phyloP scores from a whole-genome alignment of 2,113 vertebrate species.

The Limanda limanda region DNA sequence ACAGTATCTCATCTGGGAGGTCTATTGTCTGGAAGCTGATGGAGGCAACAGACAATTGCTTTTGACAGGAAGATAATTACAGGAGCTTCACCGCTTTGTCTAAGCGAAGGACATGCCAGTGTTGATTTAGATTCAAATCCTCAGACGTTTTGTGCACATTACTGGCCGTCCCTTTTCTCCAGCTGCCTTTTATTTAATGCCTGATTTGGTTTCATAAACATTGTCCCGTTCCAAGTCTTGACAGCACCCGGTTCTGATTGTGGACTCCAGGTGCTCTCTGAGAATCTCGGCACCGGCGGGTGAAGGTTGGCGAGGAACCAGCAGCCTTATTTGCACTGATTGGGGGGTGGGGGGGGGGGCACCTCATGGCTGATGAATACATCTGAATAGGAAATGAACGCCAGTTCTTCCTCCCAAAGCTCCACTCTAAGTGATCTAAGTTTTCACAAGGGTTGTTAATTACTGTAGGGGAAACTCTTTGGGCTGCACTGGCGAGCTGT shows the following conservation, averaged over 20 bases:
- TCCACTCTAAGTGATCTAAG: slow-evolving; percentile 32
- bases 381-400: slow-evolving; percentile 27
- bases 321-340: slow-evolving; percentile 36
- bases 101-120: slow-evolving; percentile 56
- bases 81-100: slow-evolving; percentile 49
- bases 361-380: slow-evolving; percentile 51
- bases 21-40: slow-evolving; percentile 55
- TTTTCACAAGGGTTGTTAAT: slow-evolving; percentile 52
- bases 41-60: slow-evolving; percentile 53
- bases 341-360: background rate
- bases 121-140: slow-evolving; percentile 62
- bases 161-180: slow-evolving; percentile 37
- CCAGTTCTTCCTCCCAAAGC: slow-evolving; percentile 31
- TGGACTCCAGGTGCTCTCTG: background rate
- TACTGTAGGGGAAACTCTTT: slow-evolving; percentile 18
- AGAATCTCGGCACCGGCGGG: background rate
- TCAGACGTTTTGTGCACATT: slow-evolving; percentile 26
- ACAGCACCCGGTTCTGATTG: background rate
- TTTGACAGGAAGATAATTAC: slow-evolving; percentile 73
- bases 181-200: slow-evolving; percentile 29
- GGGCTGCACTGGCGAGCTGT: background rate
- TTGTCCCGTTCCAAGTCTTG: background rate
- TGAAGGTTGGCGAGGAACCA: slow-evolving; percentile 40
- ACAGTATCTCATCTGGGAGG: slow-evolving; percentile 62
- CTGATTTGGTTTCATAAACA: slow-evolving; percentile 53